Evolutionary conservation across 2,113 vertebrate genomes (phyloP), one percentile per base, ranked within the genome.

Genomic region (Mirza zaza): DNA sequence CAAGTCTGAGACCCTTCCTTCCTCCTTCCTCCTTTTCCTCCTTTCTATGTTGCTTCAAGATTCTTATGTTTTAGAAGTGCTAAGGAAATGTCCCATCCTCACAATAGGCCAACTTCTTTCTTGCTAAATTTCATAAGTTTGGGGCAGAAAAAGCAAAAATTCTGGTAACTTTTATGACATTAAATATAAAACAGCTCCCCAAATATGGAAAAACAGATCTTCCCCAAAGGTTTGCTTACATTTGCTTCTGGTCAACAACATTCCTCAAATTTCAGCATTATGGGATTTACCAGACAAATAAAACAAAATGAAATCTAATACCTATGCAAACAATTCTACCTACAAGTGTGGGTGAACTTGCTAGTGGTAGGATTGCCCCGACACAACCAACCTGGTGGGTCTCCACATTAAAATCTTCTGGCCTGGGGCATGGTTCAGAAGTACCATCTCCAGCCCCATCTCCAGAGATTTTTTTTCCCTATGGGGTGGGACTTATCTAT

Each of bases 1-100:
- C 81, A 48, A 17, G 68, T 25, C 34, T 57, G 34, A 65, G 76
- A 57, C 34, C 8, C 61, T 39, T 8, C 32, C 20, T 59, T 34
- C 10, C 5, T 23, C 5, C 70, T 13, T 0, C 18, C 11, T 3
- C 42, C 10, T 13, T 5, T 59, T 32, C 10, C 2, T 29, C 2
- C 12, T 10, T 18, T 13, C 3, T 4, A 34, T 18, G 10, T 81
- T 7, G 0, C 20, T 67, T 61, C 7, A 4, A 34, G 55, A 61
- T 52, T 57, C 73, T 57, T 34, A 23, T 7, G 5, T 84, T 92
- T 80, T 63, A 73, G 34, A 96, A 83, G 48, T 21, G 9, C 32
- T 81, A n/a, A 86, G 55, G 70, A 55, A 94, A 42, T 8, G 15
- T 39, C 14, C 70, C 14, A 4, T 27, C 27, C 6, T 75, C 29